phyloP scores from a whole-genome alignment of 2,797 vertebrate species.

The Crenuchus spilurus region DNA sequence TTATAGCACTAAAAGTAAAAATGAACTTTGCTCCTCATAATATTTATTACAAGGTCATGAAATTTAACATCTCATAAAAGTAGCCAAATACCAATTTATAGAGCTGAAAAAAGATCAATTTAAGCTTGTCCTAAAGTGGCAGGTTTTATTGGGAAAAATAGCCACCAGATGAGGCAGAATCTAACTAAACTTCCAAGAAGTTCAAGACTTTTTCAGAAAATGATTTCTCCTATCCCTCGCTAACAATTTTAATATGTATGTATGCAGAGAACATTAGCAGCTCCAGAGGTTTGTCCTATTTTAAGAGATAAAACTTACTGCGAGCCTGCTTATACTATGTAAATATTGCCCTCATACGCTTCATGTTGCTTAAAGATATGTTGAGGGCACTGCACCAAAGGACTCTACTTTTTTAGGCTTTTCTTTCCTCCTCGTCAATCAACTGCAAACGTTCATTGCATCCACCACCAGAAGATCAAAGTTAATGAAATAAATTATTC shows the following conservation, averaged over 20 bases:
- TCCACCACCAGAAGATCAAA: slow-evolving; percentile 40
- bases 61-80: too few relatives aligned
- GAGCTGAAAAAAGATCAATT: too few relatives aligned
- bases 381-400: slow-evolving; percentile 21
- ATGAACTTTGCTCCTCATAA: too few relatives aligned
- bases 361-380: slow-evolving; percentile 28
- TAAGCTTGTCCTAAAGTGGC: too few relatives aligned
- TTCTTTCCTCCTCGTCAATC: slow-evolving; percentile 20
- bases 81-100: too few relatives aligned
- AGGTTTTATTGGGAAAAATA: too few relatives aligned
- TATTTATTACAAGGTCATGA: too few relatives aligned
- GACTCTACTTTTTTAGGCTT: slow-evolving; percentile 20
- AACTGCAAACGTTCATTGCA: slow-evolving; percentile 10
- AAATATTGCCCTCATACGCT: slow-evolving; percentile 32
- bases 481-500: slow-evolving; percentile 42
- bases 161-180: neutral
- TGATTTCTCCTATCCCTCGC: neutral
- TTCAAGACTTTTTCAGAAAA: neutral
- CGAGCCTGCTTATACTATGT: slow-evolving; percentile 24
- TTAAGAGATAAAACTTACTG: slow-evolving; percentile 15
- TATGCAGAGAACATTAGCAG: slow-evolving; percentile 22
- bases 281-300: slow-evolving; percentile 32
- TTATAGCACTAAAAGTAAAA: too few relatives aligned
- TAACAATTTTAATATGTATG: neutral
- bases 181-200: neutral